A percentile compares a stretch with the other conserved stretches of the same genome.
Conservation (phyloP, 2,113 vertebrate genomes). For the Sinocyclocheilus grahami region DNA sequence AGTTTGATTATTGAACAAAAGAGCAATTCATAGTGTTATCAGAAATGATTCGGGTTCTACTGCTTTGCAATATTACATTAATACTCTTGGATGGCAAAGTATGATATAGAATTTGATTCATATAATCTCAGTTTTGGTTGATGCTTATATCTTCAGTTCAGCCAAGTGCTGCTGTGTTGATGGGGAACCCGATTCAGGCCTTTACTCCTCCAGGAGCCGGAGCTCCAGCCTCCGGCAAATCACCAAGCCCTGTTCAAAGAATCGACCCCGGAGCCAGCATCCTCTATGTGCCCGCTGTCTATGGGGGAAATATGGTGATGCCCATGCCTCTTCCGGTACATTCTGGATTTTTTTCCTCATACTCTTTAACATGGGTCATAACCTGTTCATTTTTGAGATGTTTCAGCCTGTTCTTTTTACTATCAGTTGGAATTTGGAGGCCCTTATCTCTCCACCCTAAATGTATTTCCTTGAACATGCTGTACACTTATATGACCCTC, state of each 20-base stretch:
- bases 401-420: background rate
- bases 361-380: background rate
- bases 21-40: background rate
- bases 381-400: background rate
- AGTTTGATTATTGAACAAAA: background rate
- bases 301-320: conserved; percentile 99
- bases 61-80: background rate
- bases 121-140: conserved; percentile 45
- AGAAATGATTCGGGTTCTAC: background rate
- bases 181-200: conserved; percentile 95
- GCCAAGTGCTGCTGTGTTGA: conserved; percentile 90
- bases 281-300: conserved; percentile 98
- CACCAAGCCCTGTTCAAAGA: conserved; percentile 97
- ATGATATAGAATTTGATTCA: background rate
- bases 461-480: background rate
- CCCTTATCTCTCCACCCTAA: background rate
- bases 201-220: conserved; percentile 90
- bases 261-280: conserved; percentile 98
- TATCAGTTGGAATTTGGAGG: background rate
- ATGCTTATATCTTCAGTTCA: conserved; percentile 80
- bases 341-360: conserved; percentile 29
- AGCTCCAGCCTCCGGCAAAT: conserved; percentile 88
- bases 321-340: conserved; percentile 97
- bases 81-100: background rate
- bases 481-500: background rate